Conservation (phyloP, 1,140 invertebrate species). For the Hesperophylax magnus region DNA sequence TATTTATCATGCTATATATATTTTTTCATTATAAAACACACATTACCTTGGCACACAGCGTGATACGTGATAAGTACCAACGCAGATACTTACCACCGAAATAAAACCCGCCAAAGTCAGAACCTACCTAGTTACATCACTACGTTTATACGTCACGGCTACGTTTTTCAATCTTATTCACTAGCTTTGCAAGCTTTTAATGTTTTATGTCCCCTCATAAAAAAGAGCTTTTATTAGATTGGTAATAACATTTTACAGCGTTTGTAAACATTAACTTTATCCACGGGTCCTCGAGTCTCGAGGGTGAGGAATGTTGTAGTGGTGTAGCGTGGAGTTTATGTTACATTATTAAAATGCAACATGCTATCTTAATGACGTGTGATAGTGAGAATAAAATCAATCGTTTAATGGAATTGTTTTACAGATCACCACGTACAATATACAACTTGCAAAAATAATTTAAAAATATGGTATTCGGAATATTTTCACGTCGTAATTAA, state of each 20-base stretch:
- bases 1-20: no score
- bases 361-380: background rate
- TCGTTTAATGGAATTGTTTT: background rate
- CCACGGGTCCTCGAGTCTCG: background rate
- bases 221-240: constrained; percentile 35
- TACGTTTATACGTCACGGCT: no score
- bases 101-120: background rate
- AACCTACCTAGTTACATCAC: background rate
- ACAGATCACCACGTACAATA: no score
- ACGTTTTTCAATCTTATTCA: constrained; percentile 13
- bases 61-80: no score
- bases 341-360: background rate
- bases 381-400: background rate
- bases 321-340: background rate
- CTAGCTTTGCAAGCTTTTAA: constrained; percentile 19
- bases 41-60: no score
- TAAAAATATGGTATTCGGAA: no score
- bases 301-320: constrained; percentile 10
- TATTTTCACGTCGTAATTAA: no score
- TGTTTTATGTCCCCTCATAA: constrained; percentile 31
- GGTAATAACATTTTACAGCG: constrained; percentile 29
- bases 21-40: no score
- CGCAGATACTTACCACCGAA: no score
- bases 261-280: constrained; percentile 27
- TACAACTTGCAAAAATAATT: no score